Conservation (phyloP, 1,140 invertebrate species). For the Drosophila santomea region DNA sequence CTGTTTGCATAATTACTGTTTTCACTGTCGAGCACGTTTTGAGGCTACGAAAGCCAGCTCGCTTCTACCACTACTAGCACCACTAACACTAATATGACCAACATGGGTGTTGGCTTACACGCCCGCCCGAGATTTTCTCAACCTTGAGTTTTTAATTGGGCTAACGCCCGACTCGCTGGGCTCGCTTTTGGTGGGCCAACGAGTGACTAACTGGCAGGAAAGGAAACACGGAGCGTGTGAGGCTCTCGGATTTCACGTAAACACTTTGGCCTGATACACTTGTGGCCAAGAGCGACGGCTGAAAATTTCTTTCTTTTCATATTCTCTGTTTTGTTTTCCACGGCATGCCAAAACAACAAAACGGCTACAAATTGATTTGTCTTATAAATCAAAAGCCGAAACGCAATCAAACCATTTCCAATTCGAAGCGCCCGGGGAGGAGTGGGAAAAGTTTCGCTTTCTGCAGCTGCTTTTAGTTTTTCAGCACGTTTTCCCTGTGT, state of each 20-base stretch:
- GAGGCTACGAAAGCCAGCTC: constrained; percentile 60
- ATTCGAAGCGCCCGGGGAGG: background rate
- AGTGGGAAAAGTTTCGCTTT: constrained; percentile 51
- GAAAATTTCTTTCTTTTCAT: constrained; percentile 18
- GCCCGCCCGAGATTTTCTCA: constrained; percentile 68
- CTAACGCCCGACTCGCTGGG: constrained; percentile 47
- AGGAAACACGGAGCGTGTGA: constrained; percentile 59
- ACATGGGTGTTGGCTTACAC: constrained; percentile 49
- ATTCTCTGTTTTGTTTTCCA: constrained; percentile 43
- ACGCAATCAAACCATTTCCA: constrained; percentile 44
- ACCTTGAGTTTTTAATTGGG: constrained; percentile 78
- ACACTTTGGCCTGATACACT: constrained; percentile 34
- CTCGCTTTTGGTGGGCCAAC: constrained; percentile 12
- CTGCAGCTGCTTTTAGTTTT: constrained; percentile 67
- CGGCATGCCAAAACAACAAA: constrained; percentile 56
- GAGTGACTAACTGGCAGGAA: constrained; percentile 19
- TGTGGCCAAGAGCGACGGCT: constrained; percentile 35
- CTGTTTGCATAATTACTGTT: constrained; percentile 62
- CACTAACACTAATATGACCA: constrained; percentile 13
- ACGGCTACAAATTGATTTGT: constrained; percentile 76
- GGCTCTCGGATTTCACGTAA: constrained; percentile 56
- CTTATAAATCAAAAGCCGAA: constrained; percentile 67
- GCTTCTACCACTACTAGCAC: constrained; percentile 4
- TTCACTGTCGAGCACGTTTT: constrained; percentile 74
- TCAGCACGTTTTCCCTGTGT: constrained; percentile 63